Evolutionary conservation across 2,113 vertebrate species (phyloP).

Genomic region (Suncus etruscus): DNA sequence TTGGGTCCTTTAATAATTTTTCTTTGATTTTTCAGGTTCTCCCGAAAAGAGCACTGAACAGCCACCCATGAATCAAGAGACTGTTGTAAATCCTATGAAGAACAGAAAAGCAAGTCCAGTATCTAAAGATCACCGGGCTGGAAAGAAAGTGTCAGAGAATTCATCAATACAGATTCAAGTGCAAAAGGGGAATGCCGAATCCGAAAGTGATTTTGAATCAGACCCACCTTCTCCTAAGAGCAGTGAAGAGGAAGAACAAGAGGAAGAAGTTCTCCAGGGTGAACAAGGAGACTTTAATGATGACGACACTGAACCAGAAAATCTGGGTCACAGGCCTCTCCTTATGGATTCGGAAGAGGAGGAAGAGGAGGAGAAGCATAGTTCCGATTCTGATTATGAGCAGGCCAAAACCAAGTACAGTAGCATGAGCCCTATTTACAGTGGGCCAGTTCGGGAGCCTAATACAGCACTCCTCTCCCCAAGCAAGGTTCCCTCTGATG

Average conservation of each 20-base stretch:
- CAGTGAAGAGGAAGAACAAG: constrained; percentile 95
- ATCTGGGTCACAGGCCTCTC: constrained; percentile 94
- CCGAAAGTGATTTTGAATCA: constrained; percentile 98
- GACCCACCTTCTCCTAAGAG: constrained; percentile 97
- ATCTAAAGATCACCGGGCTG: constrained; percentile 85
- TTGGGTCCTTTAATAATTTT: constrained; percentile 77
- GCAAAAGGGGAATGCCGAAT: constrained; percentile 88
- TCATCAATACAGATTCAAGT: constrained; percentile 55
- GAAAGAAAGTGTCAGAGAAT: constrained; percentile 82
- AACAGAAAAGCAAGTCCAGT: constrained; percentile 80
- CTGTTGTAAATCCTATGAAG: constrained; percentile 65
- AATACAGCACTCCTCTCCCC: constrained; percentile 38
- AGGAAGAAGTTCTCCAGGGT: constrained; percentile 93
- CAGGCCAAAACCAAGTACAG: constrained; percentile 82
- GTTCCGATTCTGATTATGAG: constrained; percentile 94
- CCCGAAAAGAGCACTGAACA: constrained; percentile 85
- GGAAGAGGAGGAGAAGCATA: constrained; percentile 93
- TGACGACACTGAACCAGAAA: constrained; percentile 93
- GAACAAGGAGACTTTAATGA: constrained; percentile 92
- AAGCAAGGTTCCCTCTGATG: constrained; percentile 34
- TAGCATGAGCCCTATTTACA: constrained; percentile 66
- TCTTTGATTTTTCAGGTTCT: constrained; percentile 86
- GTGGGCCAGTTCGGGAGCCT: constrained; percentile 43
- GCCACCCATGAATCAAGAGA: constrained; percentile 61
- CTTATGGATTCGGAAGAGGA: constrained; percentile 98